phyloP scores from a whole-genome alignment of 2,888 invertebrate genomes.

The Lissocephala sabroskyi region DNA sequence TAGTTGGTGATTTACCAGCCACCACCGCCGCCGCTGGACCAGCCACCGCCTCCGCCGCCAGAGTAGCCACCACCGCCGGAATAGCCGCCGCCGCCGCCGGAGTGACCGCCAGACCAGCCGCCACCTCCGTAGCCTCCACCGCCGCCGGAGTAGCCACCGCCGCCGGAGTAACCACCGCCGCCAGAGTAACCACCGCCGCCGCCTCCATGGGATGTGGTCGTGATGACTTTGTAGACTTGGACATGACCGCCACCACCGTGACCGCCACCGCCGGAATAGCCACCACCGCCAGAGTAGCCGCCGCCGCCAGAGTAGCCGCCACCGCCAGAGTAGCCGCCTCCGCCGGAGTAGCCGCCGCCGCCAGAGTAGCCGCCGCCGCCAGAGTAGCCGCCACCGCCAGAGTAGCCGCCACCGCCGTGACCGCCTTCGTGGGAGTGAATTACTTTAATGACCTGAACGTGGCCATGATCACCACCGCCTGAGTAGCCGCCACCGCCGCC shows the following conservation, averaged over 20 bases:
- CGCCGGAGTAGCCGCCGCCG: conserved; percentile 8
- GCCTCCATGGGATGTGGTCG: conserved; percentile 21
- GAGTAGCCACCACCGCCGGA: conserved; percentile 12
- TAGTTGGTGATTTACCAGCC: conserved; percentile 33
- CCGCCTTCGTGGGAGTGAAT: conserved; percentile 11
- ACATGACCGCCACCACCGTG: conserved; percentile 19
- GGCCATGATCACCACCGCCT: conserved; percentile 8
- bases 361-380: conserved; percentile 2
- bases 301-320: conserved; percentile 12
- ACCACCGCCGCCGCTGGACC: conserved; percentile 25
- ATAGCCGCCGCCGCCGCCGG: conserved; percentile 26
- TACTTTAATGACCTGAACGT: conserved; percentile 2
- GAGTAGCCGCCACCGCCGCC: conserved; percentile 18
- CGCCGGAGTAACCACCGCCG: conserved; percentile 16
- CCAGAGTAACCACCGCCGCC: conserved; percentile 20
- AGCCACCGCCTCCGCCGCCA: conserved; percentile 8
- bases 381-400: conserved; percentile 17
- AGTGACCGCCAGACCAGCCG: conserved; percentile 23
- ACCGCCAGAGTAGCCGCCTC: conserved; percentile 6
- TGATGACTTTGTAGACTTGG: conserved; percentile 35
- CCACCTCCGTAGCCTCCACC: conserved; percentile 21
- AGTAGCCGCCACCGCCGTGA: conserved; percentile 17
- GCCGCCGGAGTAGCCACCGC: conserved; percentile 21
- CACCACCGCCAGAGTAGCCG: too few relatives aligned
- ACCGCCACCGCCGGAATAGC: conserved; percentile 12